A percentile compares a stretch with the other conserved stretches of the same genome.
These are phyloP conservation scores for Neomicropteryx cornuta DNA, from an alignment of 1,140 invertebrate genomes.

Conservation along the genomic window DNA sequence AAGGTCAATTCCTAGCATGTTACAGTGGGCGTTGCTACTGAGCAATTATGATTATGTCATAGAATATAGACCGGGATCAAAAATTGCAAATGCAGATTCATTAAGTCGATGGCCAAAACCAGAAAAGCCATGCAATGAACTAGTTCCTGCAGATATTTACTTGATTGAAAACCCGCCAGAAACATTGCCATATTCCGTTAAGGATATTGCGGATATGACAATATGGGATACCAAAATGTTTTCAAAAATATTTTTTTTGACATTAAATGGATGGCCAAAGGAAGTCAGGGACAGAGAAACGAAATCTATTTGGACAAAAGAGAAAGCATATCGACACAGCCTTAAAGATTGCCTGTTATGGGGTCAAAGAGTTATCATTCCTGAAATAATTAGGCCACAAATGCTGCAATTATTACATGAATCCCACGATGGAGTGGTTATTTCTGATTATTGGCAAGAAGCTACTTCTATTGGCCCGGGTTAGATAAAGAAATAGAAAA, in stretches of 20 bases:
- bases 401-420: not conserved
- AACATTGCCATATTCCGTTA: no score
- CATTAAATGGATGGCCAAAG: no score
- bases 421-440: not conserved
- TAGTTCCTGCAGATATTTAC: no score
- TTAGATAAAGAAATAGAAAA: constrained; percentile 28
- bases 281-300: no score
- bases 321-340: no score
- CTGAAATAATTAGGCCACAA: not conserved
- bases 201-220: no score
- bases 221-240: no score
- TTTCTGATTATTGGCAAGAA: constrained; percentile 16
- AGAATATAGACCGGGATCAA: constrained; percentile 16
- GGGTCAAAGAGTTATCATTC: not conserved
- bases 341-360: not conserved
- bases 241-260: no score
- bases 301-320: no score
- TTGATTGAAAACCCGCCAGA: no score
- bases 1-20: constrained; percentile 12
- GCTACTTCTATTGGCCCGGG: constrained; percentile 29
- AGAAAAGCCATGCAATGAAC: no score
- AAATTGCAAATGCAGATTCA: constrained; percentile 18
- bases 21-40: constrained; percentile 15
- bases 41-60: constrained; percentile 17
- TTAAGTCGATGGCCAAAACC: constrained; percentile 19